phyloP scores from a whole-genome alignment of 1,140 invertebrate genomes.

The Microplitis demolitor region DNA sequence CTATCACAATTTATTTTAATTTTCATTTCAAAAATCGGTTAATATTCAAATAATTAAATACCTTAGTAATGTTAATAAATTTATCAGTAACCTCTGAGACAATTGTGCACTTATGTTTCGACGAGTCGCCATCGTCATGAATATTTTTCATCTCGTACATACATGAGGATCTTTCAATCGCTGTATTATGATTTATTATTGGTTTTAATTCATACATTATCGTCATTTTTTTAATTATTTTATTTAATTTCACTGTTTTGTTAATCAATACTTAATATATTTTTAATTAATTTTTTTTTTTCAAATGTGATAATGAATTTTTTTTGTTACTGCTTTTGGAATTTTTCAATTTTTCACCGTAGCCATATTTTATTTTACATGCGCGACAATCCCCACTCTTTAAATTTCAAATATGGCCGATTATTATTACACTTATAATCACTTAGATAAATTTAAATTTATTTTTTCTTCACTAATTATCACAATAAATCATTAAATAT shows the following conservation, averaged over 20 bases:
- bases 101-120: conserved; percentile 53
- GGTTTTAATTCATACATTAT: conserved; percentile 66
- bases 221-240: conserved; percentile 40
- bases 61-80: conserved; percentile 75
- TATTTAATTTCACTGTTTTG: not conserved
- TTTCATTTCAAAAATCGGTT: conserved; percentile 37
- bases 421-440: no score
- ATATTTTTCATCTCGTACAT: conserved; percentile 72
- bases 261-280: conserved; percentile 1
- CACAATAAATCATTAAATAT: no score
- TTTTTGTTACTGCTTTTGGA: conserved; percentile 19
- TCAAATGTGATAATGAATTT: not conserved
- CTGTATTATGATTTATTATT: conserved; percentile 58
- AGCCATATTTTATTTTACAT: conserved; percentile 33
- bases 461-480: no score
- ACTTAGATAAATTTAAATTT: no score
- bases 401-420: not conserved
- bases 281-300: not conserved
- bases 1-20: not conserved
- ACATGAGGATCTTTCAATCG: conserved; percentile 60
- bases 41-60: conserved; percentile 59
- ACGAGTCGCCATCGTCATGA: conserved; percentile 54
- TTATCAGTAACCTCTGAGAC: conserved; percentile 67
- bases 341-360: conserved; percentile 35
- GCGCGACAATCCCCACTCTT: not conserved